A percentile compares a stretch with the other conserved stretches of the same genome.
Evolutionary conservation across 1,140 invertebrate species (phyloP).

Genomic region (Palaemon carinicauda): DNA sequence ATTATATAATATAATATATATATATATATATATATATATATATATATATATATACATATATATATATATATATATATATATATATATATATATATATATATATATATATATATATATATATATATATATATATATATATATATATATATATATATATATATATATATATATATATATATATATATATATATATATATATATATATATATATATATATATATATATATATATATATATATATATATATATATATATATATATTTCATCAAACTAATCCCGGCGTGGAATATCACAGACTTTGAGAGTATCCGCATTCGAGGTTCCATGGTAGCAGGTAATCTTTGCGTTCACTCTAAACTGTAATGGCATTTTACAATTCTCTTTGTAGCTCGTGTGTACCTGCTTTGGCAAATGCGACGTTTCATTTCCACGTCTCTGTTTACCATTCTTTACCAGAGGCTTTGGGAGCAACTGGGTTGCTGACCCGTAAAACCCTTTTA

Average conservation of each 20-base stretch:
- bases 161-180: conserved; percentile 11
- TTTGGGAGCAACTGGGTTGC: too few relatives aligned
- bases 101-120: not conserved
- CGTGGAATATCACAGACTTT: too few relatives aligned
- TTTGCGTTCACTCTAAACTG: too few relatives aligned
- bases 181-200: not conserved
- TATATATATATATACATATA: conserved; percentile 5
- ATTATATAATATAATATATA: not conserved
- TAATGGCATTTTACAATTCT: too few relatives aligned
- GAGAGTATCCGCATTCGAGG: too few relatives aligned
- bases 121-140: conserved; percentile 1
- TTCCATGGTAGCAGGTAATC: too few relatives aligned
- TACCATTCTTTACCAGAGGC: too few relatives aligned
- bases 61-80: not conserved
- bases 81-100: not conserved
- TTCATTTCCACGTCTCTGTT: too few relatives aligned
- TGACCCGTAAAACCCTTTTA: too few relatives aligned
- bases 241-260: not conserved
- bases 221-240: not conserved
- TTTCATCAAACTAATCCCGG: not conserved
- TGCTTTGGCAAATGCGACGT: too few relatives aligned
- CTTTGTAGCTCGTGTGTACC: too few relatives aligned
- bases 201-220: not conserved
- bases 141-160: conserved; percentile 12
- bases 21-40: conserved; percentile 3